These are phyloP conservation scores for Amyelois transitella DNA, from an alignment of 1,140 invertebrate genomes.

Conservation along the genomic window DNA sequence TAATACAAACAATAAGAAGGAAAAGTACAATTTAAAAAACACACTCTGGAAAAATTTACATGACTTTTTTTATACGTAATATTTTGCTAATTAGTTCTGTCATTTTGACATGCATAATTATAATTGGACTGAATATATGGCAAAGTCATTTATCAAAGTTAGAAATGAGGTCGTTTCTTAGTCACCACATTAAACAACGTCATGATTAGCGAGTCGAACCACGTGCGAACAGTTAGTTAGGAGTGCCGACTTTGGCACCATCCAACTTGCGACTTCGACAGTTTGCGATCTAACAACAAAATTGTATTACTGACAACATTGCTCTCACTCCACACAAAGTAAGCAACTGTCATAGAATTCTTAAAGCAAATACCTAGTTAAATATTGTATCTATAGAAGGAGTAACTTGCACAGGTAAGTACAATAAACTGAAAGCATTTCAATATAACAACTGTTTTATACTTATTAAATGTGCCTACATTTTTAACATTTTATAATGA, in stretches of 20 bases:
- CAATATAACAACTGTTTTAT: too few relatives aligned
- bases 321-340: not conserved
- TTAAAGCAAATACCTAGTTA: too few relatives aligned
- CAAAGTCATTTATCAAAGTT: not conserved
- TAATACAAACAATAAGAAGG: not conserved
- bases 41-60: not conserved
- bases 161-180: constrained; percentile 4
- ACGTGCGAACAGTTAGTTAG: constrained; percentile 19
- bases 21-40: not conserved
- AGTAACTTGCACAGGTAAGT: too few relatives aligned
- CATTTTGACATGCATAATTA: not conserved
- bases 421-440: too few relatives aligned
- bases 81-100: not conserved
- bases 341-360: not conserved
- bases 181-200: constrained; percentile 3
- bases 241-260: constrained; percentile 18
- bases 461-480: too few relatives aligned
- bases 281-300: constrained; percentile 21
- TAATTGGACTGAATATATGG: not conserved
- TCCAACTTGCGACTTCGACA: constrained; percentile 16
- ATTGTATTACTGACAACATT: constrained; percentile 3
- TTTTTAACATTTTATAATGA: too few relatives aligned
- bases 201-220: constrained; percentile 16
- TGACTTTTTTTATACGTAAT: not conserved
- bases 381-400: not conserved